These are phyloP conservation scores for Odocoileus virginianus DNA, from an alignment of 2,113 vertebrate genomes.

Conservation along the genomic window DNA sequence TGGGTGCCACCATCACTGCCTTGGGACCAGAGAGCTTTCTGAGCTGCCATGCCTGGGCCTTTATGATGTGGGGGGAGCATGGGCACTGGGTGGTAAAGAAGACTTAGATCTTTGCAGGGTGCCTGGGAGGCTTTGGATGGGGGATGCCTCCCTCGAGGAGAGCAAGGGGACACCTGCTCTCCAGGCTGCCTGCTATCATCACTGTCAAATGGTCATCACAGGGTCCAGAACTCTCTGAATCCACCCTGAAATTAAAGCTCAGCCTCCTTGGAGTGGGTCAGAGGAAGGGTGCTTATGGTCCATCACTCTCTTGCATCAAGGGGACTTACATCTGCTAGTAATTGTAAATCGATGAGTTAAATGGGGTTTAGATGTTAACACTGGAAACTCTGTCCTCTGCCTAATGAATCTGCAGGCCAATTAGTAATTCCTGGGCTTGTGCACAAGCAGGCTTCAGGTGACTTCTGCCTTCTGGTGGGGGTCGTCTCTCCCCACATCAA, in stretches of 20 bases:
- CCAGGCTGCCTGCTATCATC: conserved; percentile 1
- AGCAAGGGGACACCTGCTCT: not conserved
- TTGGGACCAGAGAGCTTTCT: not conserved
- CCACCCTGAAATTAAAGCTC: conserved; percentile 50
- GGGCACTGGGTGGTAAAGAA: not conserved
- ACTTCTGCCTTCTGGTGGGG: conserved; percentile 64
- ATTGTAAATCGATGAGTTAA: conserved; percentile 72
- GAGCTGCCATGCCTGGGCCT: not conserved
- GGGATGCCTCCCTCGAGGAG: not conserved
- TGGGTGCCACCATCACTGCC: not conserved
- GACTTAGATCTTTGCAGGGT: not conserved
- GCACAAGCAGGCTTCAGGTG: conserved; percentile 33
- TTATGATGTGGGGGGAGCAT: accelerated
- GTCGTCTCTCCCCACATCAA: not conserved
- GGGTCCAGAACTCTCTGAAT: conserved; percentile 18
- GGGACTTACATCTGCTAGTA: conserved; percentile 72
- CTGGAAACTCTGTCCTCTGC: conserved; percentile 65
- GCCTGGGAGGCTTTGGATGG: not conserved
- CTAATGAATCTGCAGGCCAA: conserved; percentile 67
- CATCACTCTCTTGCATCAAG: not conserved
- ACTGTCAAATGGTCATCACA: conserved; percentile 26
- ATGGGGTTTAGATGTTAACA: conserved; percentile 65
- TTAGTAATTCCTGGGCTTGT: conserved; percentile 65
- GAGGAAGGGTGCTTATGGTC: conserved; percentile 31
- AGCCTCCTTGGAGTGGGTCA: not conserved